Percentiles rank a stretch among this genome's conserved stretches.
These are phyloP conservation scores for Ictalurus furcatus DNA, from an alignment of 2,113 vertebrate genomes.

Conservation along the genomic window DNA sequence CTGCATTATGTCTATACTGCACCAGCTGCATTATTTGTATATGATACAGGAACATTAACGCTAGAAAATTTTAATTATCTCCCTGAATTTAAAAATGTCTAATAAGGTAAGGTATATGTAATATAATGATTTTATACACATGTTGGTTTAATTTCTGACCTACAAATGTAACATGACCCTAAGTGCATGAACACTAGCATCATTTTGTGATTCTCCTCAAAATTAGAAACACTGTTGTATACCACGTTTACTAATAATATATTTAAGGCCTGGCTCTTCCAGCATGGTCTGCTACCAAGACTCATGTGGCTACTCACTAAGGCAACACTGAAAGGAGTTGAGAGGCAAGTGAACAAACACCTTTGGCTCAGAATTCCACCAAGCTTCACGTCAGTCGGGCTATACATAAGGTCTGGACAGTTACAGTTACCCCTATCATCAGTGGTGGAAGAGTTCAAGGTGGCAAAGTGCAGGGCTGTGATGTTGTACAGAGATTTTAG, in stretches of 20 bases:
- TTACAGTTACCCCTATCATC: no score
- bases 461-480: no score
- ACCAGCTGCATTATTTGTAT: not conserved
- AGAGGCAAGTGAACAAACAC: no score
- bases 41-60: no score
- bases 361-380: no score
- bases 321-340: not conserved
- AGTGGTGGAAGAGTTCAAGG: no score
- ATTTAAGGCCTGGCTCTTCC: not conserved
- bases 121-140: no score
- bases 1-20: not conserved
- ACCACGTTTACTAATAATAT: not conserved
- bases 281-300: constrained; percentile 5
- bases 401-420: no score
- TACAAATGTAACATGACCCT: not conserved
- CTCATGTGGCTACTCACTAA: not conserved
- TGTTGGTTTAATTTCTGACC: not conserved
- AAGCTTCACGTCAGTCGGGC: no score
- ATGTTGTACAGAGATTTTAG: no score
- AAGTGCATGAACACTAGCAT: not conserved
- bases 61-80: not conserved
- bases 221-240: not conserved
- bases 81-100: no score
- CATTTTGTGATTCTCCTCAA: not conserved
- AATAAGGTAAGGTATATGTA: no score